Conservation (phyloP, 1,140 invertebrate genomes). For the Luehdorfia chinensis region DNA sequence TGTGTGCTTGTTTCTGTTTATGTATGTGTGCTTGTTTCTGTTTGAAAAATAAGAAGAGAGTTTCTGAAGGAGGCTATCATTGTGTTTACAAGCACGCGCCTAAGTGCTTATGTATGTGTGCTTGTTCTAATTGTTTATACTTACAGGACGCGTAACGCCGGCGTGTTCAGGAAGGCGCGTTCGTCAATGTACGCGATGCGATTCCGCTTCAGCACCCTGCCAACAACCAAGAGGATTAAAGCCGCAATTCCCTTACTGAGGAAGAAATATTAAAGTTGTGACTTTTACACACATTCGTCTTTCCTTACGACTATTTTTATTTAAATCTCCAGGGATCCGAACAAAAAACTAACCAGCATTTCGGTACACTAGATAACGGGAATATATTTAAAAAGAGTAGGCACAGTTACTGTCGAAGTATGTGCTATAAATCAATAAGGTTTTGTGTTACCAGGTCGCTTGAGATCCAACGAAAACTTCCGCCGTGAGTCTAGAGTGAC, state of each 20-base stretch:
- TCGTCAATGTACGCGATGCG: conserved; percentile 79
- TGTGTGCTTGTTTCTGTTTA: too few species aligned
- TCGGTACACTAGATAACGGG: too few species aligned
- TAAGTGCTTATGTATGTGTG: background rate
- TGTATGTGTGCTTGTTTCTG: too few species aligned
- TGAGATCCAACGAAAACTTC: background rate
- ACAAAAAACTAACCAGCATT: too few species aligned
- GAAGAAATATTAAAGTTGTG: too few species aligned
- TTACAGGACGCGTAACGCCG: conserved; percentile 78
- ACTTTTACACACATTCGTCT: too few species aligned
- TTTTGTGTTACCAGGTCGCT: background rate
- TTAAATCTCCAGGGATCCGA: too few species aligned
- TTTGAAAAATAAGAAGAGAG: too few species aligned
- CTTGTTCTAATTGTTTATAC: conserved; percentile 44
- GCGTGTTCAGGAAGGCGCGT: conserved; percentile 76
- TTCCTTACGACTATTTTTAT: too few species aligned
- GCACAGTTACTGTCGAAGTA: background rate
- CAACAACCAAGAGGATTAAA: conserved; percentile 31
- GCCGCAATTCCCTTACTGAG: background rate
- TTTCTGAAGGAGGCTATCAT: too few species aligned
- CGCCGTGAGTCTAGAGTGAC: background rate
- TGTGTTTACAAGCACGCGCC: too few species aligned
- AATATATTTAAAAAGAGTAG: background rate
- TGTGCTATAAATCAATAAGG: background rate
- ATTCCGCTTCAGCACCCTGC: conserved; percentile 81